A percentile compares a stretch with the other conserved stretches of the same genome.
phyloP scores from a whole-genome alignment of 2,797 vertebrate genomes.

The Gallinago stenura region DNA sequence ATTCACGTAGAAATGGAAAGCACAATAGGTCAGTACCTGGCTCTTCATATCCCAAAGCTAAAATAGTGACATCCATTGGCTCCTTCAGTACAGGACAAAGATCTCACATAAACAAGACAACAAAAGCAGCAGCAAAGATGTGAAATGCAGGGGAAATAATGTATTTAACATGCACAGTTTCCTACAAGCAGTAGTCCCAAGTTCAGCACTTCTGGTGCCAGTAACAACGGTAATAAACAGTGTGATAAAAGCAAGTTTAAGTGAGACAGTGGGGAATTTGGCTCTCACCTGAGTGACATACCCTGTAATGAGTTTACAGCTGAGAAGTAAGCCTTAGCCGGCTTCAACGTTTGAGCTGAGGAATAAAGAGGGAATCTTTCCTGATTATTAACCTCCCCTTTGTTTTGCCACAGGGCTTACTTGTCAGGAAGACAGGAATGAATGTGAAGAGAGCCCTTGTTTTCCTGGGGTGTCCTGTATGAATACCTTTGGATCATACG shows the following conservation, averaged over 20 bases:
- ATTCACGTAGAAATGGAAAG: background rate
- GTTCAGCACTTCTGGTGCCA: slow-evolving; percentile 24
- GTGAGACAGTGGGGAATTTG: slow-evolving; percentile 32
- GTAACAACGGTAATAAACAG: slow-evolving; percentile 23
- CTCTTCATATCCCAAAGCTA: background rate
- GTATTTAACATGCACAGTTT: background rate
- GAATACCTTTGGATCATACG: slow-evolving; percentile 83
- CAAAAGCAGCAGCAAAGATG: background rate
- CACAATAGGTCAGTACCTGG: background rate
- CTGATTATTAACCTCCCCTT: slow-evolving; percentile 42
- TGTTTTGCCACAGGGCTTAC: slow-evolving; percentile 73
- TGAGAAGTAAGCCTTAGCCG: slow-evolving; percentile 8
- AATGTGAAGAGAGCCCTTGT: slow-evolving; percentile 81
- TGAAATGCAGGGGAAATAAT: background rate
- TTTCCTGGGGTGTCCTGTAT: slow-evolving; percentile 79
- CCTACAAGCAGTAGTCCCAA: background rate
- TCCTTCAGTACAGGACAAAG: background rate
- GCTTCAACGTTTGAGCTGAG: background rate
- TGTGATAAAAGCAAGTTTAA: slow-evolving; percentile 41
- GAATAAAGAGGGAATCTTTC: slow-evolving; percentile 25
- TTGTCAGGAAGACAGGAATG: slow-evolving; percentile 83
- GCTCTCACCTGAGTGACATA: background rate
- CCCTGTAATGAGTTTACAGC: slow-evolving; percentile 31
- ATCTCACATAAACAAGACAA: background rate
- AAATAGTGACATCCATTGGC: background rate